Evolutionary conservation across 2,888 invertebrate species (phyloP).

Genomic region (Meteorus cinctellus): DNA sequence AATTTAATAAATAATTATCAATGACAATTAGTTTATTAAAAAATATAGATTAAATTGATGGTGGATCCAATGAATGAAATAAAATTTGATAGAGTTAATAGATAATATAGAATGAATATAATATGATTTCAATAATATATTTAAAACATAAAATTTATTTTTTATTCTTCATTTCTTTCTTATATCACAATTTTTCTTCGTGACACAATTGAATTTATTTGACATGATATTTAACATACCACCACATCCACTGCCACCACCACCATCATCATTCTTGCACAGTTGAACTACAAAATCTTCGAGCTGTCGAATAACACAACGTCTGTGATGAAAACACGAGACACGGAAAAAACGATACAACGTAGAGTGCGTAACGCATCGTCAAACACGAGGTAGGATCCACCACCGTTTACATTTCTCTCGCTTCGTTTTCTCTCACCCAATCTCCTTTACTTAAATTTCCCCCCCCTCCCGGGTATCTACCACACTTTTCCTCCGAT

Average conservation of each 20-base stretch:
- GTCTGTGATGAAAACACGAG: slow-evolving; percentile 30
- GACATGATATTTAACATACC: slow-evolving; percentile 9
- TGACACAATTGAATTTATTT: background rate
- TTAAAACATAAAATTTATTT: background rate
- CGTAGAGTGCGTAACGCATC: slow-evolving; percentile 36
- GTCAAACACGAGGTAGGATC: slow-evolving; percentile 40
- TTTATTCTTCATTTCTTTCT: background rate
- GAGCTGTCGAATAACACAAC: background rate
- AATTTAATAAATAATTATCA: background rate
- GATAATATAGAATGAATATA: background rate
- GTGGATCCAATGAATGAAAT: background rate
- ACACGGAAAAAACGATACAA: slow-evolving; percentile 13
- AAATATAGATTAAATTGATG: no score
- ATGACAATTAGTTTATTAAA: no score
- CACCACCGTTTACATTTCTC: slow-evolving; percentile 14
- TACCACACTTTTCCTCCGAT: background rate
- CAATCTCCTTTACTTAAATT: slow-evolving; percentile 5
- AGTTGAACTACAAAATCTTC: background rate
- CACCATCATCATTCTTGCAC: background rate
- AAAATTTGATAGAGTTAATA: background rate
- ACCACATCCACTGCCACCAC: slow-evolving; percentile 1
- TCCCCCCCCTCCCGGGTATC: background rate
- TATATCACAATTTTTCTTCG: background rate
- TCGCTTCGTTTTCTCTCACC: background rate
- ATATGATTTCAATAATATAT: background rate